phyloP scores from a whole-genome alignment of 2,797 vertebrate species.

The Mormyrus hasselquistii region DNA sequence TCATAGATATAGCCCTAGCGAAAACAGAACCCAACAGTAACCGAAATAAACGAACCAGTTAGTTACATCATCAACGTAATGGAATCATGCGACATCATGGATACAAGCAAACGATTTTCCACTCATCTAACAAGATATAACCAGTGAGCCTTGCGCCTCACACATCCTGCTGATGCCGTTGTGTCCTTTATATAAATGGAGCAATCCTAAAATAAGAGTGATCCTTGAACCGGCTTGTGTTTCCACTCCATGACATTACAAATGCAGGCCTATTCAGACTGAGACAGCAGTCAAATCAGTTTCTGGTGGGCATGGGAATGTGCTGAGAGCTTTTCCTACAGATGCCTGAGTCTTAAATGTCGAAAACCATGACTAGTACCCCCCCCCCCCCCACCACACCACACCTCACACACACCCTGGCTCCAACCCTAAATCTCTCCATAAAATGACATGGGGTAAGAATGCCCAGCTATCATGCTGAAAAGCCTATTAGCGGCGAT shows the following conservation, averaged over 20 bases:
- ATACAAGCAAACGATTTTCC: neutral
- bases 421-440: neutral
- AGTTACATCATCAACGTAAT: neutral
- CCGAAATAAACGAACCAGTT: neutral
- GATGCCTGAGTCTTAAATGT: neutral
- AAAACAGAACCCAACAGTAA: neutral
- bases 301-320: neutral
- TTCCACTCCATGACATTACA: slow-evolving; percentile 1
- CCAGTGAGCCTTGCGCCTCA: neutral
- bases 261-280: neutral
- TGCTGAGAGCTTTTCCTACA: neutral
- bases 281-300: neutral
- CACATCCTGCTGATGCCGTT: neutral
- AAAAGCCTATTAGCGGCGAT: neutral
- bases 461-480: neutral
- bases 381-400: neutral
- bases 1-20: neutral
- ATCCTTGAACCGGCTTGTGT: neutral
- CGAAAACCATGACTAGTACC: neutral
- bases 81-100: neutral
- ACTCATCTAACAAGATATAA: neutral
- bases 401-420: neutral
- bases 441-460: neutral
- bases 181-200: neutral
- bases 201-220: neutral